Conservation (phyloP, 2,888 invertebrate genomes). For the Teleogryllus oceanicus region DNA sequence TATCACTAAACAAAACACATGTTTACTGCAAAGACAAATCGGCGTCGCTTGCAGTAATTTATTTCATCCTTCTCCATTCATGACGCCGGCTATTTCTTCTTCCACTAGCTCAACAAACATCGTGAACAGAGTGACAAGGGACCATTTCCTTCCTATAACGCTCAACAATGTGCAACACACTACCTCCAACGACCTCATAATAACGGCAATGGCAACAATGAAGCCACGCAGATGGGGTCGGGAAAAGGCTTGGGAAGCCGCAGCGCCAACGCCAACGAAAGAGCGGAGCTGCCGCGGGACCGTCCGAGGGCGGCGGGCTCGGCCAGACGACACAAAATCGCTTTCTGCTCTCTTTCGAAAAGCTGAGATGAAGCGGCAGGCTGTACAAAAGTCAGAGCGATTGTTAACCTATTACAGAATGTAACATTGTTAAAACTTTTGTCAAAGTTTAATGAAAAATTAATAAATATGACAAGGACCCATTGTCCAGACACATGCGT, state of each 20-base stretch:
- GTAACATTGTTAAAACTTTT: conserved; percentile 3
- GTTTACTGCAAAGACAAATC: background rate
- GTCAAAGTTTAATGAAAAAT: conserved; percentile 18
- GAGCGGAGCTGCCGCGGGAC: no score
- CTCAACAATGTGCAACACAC: background rate
- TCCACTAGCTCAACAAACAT: background rate
- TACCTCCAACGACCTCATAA: background rate
- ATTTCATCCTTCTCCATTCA: background rate
- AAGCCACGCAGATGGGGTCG: background rate
- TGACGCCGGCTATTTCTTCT: background rate
- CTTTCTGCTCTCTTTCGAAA: background rate
- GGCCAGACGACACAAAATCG: background rate
- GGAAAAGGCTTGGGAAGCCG: background rate
- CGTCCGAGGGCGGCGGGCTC: no score
- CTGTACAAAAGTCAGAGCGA: background rate
- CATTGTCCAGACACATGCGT: background rate
- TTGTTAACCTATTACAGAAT: background rate
- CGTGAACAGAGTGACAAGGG: background rate
- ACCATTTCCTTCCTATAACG: background rate
- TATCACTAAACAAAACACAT: no score
- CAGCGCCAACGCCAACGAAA: background rate
- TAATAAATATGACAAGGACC: conserved; percentile 3
- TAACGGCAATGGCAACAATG: background rate
- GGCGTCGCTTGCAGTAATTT: background rate
- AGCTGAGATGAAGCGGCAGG: background rate